Conservation (phyloP, 64 coral and sea anemone genomes). For the Trachythela sp. region DNA sequence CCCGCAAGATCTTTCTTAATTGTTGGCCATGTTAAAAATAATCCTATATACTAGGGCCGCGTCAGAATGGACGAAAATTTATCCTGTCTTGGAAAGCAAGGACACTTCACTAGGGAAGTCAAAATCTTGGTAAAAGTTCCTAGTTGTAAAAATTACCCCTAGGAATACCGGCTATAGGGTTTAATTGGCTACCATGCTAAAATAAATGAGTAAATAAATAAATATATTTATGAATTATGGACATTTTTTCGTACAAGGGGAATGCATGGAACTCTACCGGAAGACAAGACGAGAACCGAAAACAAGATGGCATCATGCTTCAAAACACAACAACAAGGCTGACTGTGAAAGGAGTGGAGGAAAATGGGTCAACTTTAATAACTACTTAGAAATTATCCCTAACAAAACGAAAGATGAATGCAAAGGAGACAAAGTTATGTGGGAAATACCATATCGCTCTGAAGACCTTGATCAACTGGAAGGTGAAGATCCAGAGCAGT, state of each 20-base stretch:
- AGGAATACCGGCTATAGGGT: no score
- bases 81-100: no score
- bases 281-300: not conserved
- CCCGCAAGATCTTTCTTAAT: no score
- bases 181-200: not conserved
- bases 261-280: slow-evolving; percentile 67
- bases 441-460: slow-evolving; percentile 60
- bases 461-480: not conserved
- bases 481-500: not conserved
- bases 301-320: slow-evolving; percentile 57
- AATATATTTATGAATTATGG: no score
- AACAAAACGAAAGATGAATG: slow-evolving; percentile 28
- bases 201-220: no score
- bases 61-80: no score
- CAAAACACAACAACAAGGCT: slow-evolving; percentile 62
- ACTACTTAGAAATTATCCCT: slow-evolving; percentile 55
- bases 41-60: no score
- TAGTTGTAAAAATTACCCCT: no score
- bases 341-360: slow-evolving; percentile 63
- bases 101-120: no score
- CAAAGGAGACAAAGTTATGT: not conserved
- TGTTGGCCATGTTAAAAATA: no score
- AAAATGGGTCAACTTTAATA: slow-evolving; percentile 75
- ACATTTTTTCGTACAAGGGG: slow-evolving; percentile 34
- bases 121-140: no score